These are phyloP conservation scores for Lucilia sericata DNA, from an alignment of 1,140 invertebrate species.

Conservation along the genomic window DNA sequence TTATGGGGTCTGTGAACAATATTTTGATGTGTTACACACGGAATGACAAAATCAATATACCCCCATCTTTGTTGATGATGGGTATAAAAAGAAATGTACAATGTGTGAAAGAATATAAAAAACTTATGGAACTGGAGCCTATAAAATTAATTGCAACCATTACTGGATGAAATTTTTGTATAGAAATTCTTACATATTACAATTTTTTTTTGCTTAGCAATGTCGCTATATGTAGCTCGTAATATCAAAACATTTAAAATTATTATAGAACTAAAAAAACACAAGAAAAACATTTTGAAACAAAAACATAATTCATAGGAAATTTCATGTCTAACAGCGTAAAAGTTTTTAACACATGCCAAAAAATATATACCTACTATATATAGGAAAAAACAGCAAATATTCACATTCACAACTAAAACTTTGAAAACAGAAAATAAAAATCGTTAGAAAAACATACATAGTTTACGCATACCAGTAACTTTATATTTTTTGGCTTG, in stretches of 20 bases:
- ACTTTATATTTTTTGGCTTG: slow-evolving; percentile 19
- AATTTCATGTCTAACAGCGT: not conserved
- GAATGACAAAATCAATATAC: no score
- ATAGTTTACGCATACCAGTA: slow-evolving; percentile 9
- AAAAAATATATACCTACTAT: not conserved
- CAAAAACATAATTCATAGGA: slow-evolving; percentile 19
- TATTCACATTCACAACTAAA: not conserved
- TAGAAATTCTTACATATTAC: not conserved
- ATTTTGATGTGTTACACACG: no score
- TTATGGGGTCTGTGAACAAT: no score
- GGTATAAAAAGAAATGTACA: no score
- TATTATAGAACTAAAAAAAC: not conserved
- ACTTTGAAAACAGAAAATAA: not conserved
- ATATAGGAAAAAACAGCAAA: not conserved
- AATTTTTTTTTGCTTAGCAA: not conserved
- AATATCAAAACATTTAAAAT: not conserved
- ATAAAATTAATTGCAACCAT: no score
- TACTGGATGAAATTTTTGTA: no score
- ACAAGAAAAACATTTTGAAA: not conserved
- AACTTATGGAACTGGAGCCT: no score
- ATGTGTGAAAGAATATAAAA: no score
- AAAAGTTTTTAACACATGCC: slow-evolving; percentile 16
- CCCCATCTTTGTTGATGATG: no score
- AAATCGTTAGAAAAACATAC: not conserved
- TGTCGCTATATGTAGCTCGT: not conserved